These are phyloP conservation scores for Tauraco erythrolophus DNA, from an alignment of 2,113 vertebrate genomes.

Conservation along the genomic window DNA sequence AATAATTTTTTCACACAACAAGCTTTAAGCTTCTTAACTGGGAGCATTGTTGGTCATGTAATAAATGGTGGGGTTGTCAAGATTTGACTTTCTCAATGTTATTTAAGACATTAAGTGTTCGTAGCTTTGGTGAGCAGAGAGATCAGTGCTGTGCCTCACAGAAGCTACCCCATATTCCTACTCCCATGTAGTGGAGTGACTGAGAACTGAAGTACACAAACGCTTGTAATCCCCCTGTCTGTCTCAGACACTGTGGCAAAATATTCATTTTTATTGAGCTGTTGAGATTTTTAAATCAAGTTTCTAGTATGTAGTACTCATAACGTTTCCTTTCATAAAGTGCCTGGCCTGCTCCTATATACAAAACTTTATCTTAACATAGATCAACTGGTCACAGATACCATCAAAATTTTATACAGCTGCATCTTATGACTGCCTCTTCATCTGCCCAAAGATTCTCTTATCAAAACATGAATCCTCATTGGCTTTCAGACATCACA, in stretches of 20 bases:
- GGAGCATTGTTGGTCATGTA: background rate
- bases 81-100: background rate
- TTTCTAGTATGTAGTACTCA: background rate
- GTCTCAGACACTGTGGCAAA: background rate
- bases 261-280: background rate
- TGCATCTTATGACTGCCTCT: background rate
- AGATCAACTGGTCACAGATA: background rate
- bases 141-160: background rate
- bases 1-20: background rate
- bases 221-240: background rate
- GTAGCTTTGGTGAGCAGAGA: background rate
- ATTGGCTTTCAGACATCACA: background rate
- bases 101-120: background rate
- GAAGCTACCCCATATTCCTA: background rate
- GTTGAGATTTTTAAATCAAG: background rate
- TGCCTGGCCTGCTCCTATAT: background rate
- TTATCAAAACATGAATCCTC: background rate
- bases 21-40: background rate
- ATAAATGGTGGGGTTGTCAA: background rate
- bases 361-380: background rate
- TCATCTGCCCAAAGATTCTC: background rate
- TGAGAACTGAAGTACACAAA: background rate
- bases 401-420: background rate
- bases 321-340: background rate
- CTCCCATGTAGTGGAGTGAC: background rate